Evolutionary conservation across 1,140 invertebrate species (phyloP), one percentile per base, ranked within the genome.

Genomic region (Stegodyphus mimosarum): DNA sequence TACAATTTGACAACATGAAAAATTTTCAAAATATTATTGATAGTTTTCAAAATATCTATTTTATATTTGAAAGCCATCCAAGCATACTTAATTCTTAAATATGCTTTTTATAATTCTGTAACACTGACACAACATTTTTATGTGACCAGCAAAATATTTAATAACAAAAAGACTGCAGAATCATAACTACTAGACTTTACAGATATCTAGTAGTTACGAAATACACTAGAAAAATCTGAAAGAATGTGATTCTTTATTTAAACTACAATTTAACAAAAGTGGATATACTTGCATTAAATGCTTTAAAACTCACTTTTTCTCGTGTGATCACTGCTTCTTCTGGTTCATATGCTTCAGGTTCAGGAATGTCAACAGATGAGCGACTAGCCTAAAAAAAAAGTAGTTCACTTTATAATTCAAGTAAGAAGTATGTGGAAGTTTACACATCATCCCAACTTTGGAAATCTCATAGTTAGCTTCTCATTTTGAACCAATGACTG

Each of bases 341-440:
- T 48, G 48, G 13, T 49, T 76, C 81, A 74, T 48, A 69, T 5
- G 60, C n/a, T 75, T 69, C 81, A 33, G 49, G 13, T 67, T 83
- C 80, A n/a, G 80, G 49, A 53, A 83, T 53, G 63, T 84, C 81
- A 48, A 84, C 52, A 7, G 81, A 84, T 17, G 81, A 75, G 2
- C 73, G 72, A 67, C 81, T 84, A 6, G 52, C 13, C 81, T 84
- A 70, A 49, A 75, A 75, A 10, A 76, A 33, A 48, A n/a, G 3
- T 18, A 74, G 2, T n/a, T 15, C 15, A 18, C 7, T 53, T 74
- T 55, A 55, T 6, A 17, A 17, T 67, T 33, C 7, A 17, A 15
- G 13, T 17, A 67, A 67, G n/a, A 15, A 5, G 17, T 13, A 67
- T n/a, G 2, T n/a, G 17, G 2, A 67, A 4, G 7, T 15, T 15